Evolutionary conservation across 2,797 vertebrate genomes (phyloP), one percentile per base, ranked within the genome.

Genomic region (Cuculus canorus): DNA sequence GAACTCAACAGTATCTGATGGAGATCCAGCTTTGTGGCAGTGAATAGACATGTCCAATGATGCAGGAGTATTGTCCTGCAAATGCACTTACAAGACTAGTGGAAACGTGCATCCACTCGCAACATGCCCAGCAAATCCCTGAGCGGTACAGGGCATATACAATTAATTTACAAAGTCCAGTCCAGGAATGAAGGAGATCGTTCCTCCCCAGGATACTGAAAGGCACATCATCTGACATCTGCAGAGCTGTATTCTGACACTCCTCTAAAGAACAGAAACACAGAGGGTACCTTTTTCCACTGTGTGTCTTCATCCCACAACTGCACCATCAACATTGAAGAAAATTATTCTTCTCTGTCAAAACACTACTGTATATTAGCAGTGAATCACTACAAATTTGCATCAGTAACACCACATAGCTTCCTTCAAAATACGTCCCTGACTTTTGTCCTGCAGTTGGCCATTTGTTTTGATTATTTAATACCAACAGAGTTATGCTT

Each of bases 401-500:
- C 3, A 9, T 66, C 80, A 71, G 45, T 43, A 84, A 77, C 7
- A 9, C 13, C 61, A 65, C 59, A 69, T 28, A 43, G 0, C 19
- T 84, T 77, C 21, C 57, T 88, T 82, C 65, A 85, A 69, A 88
- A 65, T 27, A 53, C 27, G n/a, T 41, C 59, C 19, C 87, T 88
- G 79, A 91, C 41, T 90, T 96, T 48, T 76, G 86, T 92, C 88
- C 81, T 91, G 64, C 18, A 78, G 37, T 68, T 91, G 45, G 73
- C 70, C 91, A 96, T 96, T 92, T 95, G 57, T 80, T 96, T 96
- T 66, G 93, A 32, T 90, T 95, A 82, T 96, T 96, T 93, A 95
- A 86, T 75, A 82, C 50, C 83, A 60, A 17, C 56, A 87, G 75
- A 69, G 86, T 92, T 69, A 95, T 88, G 81, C 84, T 95, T 91